Evolutionary conservation across 2,113 vertebrate species (phyloP).

Genomic region (Carassius gibelio): DNA sequence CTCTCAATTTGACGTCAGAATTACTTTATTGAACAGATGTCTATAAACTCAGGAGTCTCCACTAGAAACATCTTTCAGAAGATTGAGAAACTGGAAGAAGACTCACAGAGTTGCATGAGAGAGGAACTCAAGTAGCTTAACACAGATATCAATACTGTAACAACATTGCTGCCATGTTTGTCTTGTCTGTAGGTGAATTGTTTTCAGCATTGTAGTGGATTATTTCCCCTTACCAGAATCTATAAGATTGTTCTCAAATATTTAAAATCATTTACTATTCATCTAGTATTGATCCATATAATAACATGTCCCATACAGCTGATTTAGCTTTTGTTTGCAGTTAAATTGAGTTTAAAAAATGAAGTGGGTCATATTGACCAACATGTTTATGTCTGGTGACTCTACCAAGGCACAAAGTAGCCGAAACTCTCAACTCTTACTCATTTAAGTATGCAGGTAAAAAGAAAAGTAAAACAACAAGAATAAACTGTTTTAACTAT

Average conservation of each 20-base stretch:
- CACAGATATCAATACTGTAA: background rate
- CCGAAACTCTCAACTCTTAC: background rate
- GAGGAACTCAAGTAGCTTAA: background rate
- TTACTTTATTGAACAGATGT: background rate
- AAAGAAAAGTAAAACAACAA: slow-evolving; percentile 49
- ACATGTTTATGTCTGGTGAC: no score
- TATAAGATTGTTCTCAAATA: background rate
- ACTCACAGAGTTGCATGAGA: background rate
- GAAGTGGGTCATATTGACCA: no score
- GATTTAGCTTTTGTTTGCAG: background rate
- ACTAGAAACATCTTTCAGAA: background rate
- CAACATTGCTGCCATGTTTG: background rate
- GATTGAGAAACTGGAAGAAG: background rate
- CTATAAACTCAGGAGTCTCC: background rate
- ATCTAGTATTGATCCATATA: background rate
- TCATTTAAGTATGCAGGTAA: background rate
- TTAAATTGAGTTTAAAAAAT: no score
- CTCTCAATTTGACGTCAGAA: background rate
- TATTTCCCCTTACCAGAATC: background rate
- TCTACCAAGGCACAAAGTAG: no score
- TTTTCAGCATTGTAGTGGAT: background rate
- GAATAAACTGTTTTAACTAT: slow-evolving; percentile 11
- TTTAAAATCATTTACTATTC: background rate
- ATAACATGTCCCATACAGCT: background rate
- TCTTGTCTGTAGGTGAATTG: background rate